phyloP scores from a whole-genome alignment of 2,797 vertebrate species.

The Molothrus ater region DNA sequence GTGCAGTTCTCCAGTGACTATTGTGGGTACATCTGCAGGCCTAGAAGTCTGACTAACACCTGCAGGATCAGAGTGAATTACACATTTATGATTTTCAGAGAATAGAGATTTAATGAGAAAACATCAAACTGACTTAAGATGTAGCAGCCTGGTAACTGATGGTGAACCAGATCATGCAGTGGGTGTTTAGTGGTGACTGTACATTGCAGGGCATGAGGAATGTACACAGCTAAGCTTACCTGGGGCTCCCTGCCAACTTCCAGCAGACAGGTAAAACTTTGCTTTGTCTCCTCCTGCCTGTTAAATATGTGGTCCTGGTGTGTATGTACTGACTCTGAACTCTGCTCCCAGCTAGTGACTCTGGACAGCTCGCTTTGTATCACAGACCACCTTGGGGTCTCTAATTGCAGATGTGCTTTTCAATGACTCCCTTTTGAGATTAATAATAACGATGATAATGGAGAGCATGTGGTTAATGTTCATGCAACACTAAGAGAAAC shows the following conservation, averaged over 20 bases:
- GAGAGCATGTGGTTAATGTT: background rate
- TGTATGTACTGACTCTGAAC: background rate
- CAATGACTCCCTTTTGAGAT: background rate
- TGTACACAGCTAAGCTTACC: background rate
- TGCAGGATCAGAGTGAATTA: background rate
- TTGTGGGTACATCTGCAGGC: background rate
- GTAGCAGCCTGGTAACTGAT: background rate
- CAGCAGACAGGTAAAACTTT: background rate
- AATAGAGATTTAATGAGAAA: background rate
- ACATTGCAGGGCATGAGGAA: background rate
- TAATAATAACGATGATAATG: background rate
- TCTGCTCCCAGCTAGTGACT: background rate
- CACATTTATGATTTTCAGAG: background rate
- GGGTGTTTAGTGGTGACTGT: background rate
- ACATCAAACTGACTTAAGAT: background rate
- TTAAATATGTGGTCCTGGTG: background rate
- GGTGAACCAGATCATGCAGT: background rate
- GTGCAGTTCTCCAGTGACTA: background rate
- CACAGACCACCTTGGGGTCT: background rate
- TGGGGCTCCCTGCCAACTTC: background rate
- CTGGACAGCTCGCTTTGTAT: background rate
- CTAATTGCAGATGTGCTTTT: background rate
- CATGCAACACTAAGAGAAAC: background rate
- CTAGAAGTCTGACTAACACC: background rate
- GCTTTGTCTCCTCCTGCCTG: background rate